phyloP scores from a whole-genome alignment of 2,113 vertebrate genomes.

The Gadus macrocephalus region DNA sequence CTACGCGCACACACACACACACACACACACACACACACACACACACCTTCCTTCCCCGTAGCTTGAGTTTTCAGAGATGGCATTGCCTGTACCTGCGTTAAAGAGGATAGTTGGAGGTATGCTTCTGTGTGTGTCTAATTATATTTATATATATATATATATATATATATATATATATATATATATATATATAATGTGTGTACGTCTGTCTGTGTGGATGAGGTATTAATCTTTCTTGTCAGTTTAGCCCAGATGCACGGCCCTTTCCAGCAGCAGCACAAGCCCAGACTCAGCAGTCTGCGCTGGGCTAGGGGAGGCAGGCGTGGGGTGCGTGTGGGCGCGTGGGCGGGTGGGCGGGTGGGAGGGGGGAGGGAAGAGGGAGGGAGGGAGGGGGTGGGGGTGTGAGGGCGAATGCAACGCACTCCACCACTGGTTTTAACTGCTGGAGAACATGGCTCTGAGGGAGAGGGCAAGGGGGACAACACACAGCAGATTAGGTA shows the following conservation, averaged over 20 bases:
- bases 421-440: slow-evolving; percentile 75
- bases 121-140: slow-evolving; percentile 46
- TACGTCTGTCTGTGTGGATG: slow-evolving; percentile 55
- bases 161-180: too few species aligned
- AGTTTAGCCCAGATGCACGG: slow-evolving; percentile 95
- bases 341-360: neutral
- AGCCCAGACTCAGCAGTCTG: slow-evolving; percentile 96
- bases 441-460: slow-evolving; percentile 48
- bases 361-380: neutral
- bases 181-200: slow-evolving; percentile 10
- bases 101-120: slow-evolving; percentile 40
- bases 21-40: neutral
- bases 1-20: too few species aligned
- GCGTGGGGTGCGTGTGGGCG: slow-evolving; percentile 29
- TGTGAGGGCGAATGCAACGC: neutral
- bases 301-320: slow-evolving; percentile 72
- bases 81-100: slow-evolving; percentile 13
- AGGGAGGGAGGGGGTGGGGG: neutral
- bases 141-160: slow-evolving; percentile 33
- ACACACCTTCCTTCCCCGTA: slow-evolving; percentile 6
- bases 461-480: slow-evolving; percentile 65
- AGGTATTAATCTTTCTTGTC: slow-evolving; percentile 99
- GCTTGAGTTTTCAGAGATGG: slow-evolving; percentile 40
- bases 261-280: slow-evolving; percentile 83
- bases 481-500: slow-evolving; percentile 76